These are phyloP conservation scores for Heliothis subflexa DNA, from an alignment of 1,140 invertebrate genomes.

Conservation along the genomic window DNA sequence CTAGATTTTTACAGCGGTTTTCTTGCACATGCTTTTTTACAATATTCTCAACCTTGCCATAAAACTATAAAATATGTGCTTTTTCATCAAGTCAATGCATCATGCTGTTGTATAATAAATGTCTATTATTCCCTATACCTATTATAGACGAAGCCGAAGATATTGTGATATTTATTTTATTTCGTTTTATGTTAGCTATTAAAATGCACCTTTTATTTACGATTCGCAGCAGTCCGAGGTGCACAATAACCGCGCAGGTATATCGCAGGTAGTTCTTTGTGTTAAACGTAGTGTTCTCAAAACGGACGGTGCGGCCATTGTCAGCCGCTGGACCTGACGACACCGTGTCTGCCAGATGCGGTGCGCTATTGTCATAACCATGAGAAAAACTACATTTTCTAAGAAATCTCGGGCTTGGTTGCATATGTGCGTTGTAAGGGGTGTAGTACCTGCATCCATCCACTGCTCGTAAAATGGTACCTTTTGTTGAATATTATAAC, in stretches of 20 bases:
- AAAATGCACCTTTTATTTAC: conserved; percentile 35
- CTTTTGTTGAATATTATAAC: conserved; percentile 51
- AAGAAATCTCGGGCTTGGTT: conserved; percentile 56
- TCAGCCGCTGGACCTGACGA: conserved; percentile 59
- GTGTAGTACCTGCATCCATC: conserved; percentile 66
- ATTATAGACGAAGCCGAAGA: conserved; percentile 12
- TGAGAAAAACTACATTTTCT: conserved; percentile 59
- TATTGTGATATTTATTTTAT: conserved; percentile 38
- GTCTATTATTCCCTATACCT: conserved; percentile 15
- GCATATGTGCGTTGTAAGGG: conserved; percentile 60
- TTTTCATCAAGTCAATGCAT: conserved; percentile 6
- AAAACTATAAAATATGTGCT: not conserved
- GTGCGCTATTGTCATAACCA: conserved; percentile 54
- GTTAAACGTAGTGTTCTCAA: conserved; percentile 27
- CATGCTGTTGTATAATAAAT: conserved; percentile 20
- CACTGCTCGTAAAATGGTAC: conserved; percentile 49
- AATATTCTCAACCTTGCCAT: not conserved
- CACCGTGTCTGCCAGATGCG: conserved; percentile 73
- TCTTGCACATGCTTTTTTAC: conserved; percentile 6
- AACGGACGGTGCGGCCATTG: conserved; percentile 47
- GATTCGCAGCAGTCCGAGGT: conserved; percentile 22
- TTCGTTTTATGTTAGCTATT: conserved; percentile 28
- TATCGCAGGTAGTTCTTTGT: conserved; percentile 53
- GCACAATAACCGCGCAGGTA: conserved; percentile 42
- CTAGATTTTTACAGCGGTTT: not conserved